These are phyloP conservation scores for Panopea generosa DNA, from an alignment of 2,888 invertebrate genomes.

Conservation along the genomic window DNA sequence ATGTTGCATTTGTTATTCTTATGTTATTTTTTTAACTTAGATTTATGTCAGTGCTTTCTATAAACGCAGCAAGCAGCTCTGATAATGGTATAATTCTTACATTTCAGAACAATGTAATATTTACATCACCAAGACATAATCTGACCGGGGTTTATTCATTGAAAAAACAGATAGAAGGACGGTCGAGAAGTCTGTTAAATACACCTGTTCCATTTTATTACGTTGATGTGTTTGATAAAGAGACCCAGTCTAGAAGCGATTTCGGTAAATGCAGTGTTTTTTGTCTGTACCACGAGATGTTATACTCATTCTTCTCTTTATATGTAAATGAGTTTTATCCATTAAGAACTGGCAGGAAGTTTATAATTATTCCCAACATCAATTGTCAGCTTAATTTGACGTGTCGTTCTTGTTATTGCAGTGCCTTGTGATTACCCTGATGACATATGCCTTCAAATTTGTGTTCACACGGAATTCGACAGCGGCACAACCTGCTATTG, in stretches of 20 bases:
- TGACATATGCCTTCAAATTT: constrained; percentile 36
- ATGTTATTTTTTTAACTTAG: too few relatives aligned
- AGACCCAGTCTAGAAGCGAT: constrained; percentile 8
- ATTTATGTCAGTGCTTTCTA: too few relatives aligned
- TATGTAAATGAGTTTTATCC: background rate
- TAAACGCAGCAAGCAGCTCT: too few relatives aligned
- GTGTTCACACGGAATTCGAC: constrained; percentile 26
- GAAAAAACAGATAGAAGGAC: constrained; percentile 8
- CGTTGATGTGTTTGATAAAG: constrained; percentile 17
- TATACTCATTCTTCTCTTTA: background rate
- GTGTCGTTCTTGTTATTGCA: background rate
- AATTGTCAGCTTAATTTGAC: background rate
- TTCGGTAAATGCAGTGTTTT: too few relatives aligned
- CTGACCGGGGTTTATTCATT: constrained; percentile 25
- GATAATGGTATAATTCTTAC: too few relatives aligned
- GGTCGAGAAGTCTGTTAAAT: background rate
- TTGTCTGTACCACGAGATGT: too few relatives aligned
- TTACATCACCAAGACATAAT: constrained; percentile 22
- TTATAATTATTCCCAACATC: too few relatives aligned
- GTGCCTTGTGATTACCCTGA: constrained; percentile 22
- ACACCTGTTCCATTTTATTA: background rate
- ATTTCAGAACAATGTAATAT: constrained; percentile 31
- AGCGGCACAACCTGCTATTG: constrained; percentile 36
- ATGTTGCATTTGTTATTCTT: too few relatives aligned
- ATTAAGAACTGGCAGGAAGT: background rate